These are phyloP conservation scores for Dissostichus mawsoni DNA, from an alignment of 2,113 vertebrate genomes.

Conservation along the genomic window DNA sequence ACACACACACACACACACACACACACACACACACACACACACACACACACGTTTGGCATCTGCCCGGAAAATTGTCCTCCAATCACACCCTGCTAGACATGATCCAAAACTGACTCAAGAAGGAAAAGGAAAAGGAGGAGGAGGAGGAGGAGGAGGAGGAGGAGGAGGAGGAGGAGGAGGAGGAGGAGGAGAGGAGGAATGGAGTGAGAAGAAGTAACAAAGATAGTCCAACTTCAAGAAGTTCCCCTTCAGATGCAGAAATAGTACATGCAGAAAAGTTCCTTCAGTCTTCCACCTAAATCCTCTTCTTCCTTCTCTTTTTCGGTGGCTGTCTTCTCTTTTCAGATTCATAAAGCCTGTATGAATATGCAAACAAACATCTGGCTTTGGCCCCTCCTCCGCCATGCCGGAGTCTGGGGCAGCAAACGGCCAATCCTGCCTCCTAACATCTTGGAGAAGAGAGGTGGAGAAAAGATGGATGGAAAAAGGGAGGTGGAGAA, in stretches of 20 bases:
- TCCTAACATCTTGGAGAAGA: slow-evolving; percentile 61
- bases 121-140: not conserved
- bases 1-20: slow-evolving; percentile 6
- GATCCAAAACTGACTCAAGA: slow-evolving; percentile 52
- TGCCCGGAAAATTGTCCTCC: slow-evolving; percentile 42
- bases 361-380: slow-evolving; percentile 66
- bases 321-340: slow-evolving; percentile 18
- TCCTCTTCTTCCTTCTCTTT: slow-evolving; percentile 49
- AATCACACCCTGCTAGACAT: slow-evolving; percentile 52
- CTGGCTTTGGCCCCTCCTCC: slow-evolving; percentile 53
- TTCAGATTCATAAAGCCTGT: slow-evolving; percentile 42
- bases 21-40: slow-evolving; percentile 2
- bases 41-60: slow-evolving; percentile 24
- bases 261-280: slow-evolving; percentile 49
- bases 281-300: slow-evolving; percentile 34
- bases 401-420: slow-evolving; percentile 44
- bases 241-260: slow-evolving; percentile 27
- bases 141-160: slow-evolving; percentile 6
- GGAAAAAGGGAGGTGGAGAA: slow-evolving; percentile 53
- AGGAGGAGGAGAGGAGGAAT: slow-evolving; percentile 41
- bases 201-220: slow-evolving; percentile 48
- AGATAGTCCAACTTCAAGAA: slow-evolving; percentile 47
- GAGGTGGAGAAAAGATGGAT: slow-evolving; percentile 46
- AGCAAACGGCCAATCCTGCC: slow-evolving; percentile 60
- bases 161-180: not conserved